Conservation (phyloP, 2,113 vertebrate species). For the Hydrochoerus hydrochaeris region DNA sequence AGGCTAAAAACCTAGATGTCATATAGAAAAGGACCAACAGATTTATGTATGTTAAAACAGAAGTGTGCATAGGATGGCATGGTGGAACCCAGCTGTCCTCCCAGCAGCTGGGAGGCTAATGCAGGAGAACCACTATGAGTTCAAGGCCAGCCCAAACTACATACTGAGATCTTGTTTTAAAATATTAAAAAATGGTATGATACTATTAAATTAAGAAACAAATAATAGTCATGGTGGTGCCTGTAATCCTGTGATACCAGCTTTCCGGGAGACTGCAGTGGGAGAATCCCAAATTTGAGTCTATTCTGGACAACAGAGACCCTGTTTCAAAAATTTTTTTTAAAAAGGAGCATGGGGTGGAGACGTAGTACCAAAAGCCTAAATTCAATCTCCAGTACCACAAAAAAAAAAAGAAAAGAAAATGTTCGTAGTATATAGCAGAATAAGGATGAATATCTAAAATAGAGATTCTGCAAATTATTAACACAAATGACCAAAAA, state of each 20-base stretch:
- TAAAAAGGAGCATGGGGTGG: neutral
- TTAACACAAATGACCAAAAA: neutral
- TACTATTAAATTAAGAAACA: neutral
- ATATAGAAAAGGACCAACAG: neutral
- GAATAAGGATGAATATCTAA: neutral
- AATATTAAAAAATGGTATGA: neutral
- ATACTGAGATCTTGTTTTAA: neutral
- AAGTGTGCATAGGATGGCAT: neutral
- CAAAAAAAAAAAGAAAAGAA: neutral
- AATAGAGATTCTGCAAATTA: slow-evolving; percentile 1
- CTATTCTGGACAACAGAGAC: neutral
- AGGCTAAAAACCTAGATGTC: neutral
- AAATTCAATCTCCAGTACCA: neutral
- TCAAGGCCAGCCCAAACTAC: neutral
- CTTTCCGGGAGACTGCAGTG: neutral
- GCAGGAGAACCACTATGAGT: neutral
- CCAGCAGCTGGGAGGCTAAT: neutral
- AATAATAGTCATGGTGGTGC: neutral
- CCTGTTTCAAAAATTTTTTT: neutral
- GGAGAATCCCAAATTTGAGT: neutral
- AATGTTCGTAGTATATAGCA: neutral
- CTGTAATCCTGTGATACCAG: neutral
- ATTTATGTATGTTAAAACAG: slow-evolving; percentile 26
- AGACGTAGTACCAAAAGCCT: neutral
- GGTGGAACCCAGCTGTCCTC: neutral